phyloP scores from a whole-genome alignment of 2,888 invertebrate species.

The Hyles lineata region DNA sequence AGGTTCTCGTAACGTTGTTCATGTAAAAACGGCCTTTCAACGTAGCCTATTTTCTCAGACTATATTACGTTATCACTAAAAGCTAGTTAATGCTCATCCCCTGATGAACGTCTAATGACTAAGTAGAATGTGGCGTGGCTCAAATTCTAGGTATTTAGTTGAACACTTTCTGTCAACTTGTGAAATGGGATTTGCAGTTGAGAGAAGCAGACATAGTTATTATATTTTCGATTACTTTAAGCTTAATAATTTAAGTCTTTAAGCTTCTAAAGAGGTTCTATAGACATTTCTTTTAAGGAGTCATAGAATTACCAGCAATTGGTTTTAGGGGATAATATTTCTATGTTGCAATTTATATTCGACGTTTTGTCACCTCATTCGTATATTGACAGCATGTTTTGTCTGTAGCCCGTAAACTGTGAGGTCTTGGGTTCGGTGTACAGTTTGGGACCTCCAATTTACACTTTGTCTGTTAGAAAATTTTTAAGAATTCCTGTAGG shows the following conservation, averaged over 20 bases:
- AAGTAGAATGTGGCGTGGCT: conserved; percentile 7
- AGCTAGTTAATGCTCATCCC: conserved; percentile 22
- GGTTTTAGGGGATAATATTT: too few species aligned
- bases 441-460: too few species aligned
- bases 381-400: too few species aligned
- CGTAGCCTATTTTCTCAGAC: conserved; percentile 28
- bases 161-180: neutral
- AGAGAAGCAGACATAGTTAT: too few species aligned
- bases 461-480: too few species aligned
- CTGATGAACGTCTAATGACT: conserved; percentile 5
- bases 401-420: too few species aligned
- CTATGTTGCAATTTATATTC: too few species aligned
- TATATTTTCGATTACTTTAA: neutral
- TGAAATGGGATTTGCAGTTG: neutral
- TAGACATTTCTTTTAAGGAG: too few species aligned
- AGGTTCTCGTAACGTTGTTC: conserved; percentile 27
- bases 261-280: neutral
- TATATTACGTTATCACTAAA: conserved; percentile 27
- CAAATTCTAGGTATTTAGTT: conserved; percentile 5
- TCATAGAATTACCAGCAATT: too few species aligned
- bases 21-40: conserved; percentile 28
- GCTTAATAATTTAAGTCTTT: neutral
- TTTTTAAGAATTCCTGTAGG: too few species aligned
- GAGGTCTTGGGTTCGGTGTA: too few species aligned
- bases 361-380: too few species aligned